These are phyloP conservation scores for Grammomys dolichurus DNA, from an alignment of 2,113 vertebrate species.

Conservation along the genomic window DNA sequence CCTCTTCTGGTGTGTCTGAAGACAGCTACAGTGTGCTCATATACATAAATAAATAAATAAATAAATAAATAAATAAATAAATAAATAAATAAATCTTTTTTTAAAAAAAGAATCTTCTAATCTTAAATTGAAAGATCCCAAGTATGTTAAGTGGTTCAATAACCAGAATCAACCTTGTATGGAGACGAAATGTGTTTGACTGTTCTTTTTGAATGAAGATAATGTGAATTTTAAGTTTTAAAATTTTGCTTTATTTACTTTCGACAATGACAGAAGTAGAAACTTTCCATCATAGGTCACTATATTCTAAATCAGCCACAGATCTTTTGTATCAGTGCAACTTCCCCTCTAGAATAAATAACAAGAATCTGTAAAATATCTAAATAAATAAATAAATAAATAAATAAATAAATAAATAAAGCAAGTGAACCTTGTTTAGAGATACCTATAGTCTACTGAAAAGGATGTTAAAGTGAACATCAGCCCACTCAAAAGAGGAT, in stretches of 20 bases:
- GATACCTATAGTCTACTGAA: neutral
- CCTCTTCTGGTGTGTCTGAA: too few species aligned
- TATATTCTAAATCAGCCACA: slow-evolving; percentile 43
- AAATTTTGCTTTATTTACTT: slow-evolving; percentile 60
- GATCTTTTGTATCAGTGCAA: neutral
- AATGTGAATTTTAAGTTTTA: slow-evolving; percentile 57
- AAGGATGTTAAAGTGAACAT: neutral
- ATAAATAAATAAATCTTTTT: too few species aligned
- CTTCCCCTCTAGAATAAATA: slow-evolving; percentile 30
- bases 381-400: neutral
- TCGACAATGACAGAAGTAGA: slow-evolving; percentile 53
- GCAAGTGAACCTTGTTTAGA: neutral
- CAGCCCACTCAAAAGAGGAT: neutral
- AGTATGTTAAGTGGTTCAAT: slow-evolving; percentile 61
- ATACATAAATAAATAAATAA: too few species aligned
- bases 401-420: too few species aligned
- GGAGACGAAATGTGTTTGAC: slow-evolving; percentile 67
- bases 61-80: too few species aligned
- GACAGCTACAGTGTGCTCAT: too few species aligned
- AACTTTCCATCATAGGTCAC: slow-evolving; percentile 49
- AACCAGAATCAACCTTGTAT: slow-evolving; percentile 67
- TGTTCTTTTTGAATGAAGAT: slow-evolving; percentile 59
- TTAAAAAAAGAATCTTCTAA: slow-evolving; percentile 9
- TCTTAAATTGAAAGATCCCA: slow-evolving; percentile 37
- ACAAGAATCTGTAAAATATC: slow-evolving; percentile 25